A percentile compares a stretch with the other conserved stretches of the same genome.
Evolutionary conservation across 2,113 vertebrate genomes (phyloP).

Genomic region (Xerus inauris): DNA sequence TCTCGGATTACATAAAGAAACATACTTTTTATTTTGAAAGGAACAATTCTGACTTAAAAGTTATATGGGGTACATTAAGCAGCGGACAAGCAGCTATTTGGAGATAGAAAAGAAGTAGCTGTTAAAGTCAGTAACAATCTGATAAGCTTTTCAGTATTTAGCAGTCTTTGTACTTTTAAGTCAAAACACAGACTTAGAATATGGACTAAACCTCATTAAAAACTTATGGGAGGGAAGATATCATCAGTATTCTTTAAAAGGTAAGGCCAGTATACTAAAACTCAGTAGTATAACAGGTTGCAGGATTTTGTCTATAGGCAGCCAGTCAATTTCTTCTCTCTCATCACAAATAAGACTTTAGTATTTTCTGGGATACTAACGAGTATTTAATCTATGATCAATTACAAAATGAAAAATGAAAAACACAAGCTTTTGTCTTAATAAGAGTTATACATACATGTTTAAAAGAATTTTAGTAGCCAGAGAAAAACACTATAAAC

Average conservation of each 20-base stretch:
- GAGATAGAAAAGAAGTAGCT: not conserved
- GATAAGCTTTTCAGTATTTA: not conserved
- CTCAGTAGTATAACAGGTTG: not conserved
- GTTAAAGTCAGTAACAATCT: not conserved
- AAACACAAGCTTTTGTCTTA: not conserved
- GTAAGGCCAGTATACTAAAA: not conserved
- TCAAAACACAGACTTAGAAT: not conserved
- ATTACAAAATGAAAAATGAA: conserved; percentile 41
- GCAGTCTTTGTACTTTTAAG: not conserved
- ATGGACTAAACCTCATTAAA: conserved; percentile 21
- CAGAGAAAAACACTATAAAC: not conserved
- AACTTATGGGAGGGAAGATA: not conserved
- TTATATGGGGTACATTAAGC: conserved; percentile 16
- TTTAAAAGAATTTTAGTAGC: not conserved
- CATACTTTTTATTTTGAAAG: not conserved
- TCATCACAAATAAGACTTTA: not conserved
- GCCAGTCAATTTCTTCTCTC: not conserved
- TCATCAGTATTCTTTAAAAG: not conserved
- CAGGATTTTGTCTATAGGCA: not conserved
- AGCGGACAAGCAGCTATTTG: not conserved
- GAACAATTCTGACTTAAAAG: conserved; percentile 38
- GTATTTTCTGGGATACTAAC: not conserved
- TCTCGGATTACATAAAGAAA: not conserved
- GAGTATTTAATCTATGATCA: not conserved
- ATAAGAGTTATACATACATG: not conserved